Conservation (phyloP, 1,140 invertebrate genomes). For the Brachionus angularis region DNA sequence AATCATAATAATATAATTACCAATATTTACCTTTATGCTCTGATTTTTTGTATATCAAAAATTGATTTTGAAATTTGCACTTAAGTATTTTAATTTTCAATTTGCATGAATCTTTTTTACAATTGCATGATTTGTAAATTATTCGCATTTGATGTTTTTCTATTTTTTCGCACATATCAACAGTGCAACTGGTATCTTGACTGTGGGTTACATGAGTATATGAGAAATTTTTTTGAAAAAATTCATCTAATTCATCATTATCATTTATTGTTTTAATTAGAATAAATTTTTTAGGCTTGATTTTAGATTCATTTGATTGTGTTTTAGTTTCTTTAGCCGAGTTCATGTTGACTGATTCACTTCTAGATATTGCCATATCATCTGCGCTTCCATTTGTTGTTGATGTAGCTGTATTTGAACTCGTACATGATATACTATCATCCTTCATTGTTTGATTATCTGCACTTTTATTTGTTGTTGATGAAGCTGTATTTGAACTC, state of each 20-base stretch:
- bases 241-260: background rate
- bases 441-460: too few relatives aligned
- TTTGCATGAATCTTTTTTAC: background rate
- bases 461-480: too few relatives aligned
- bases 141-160: background rate
- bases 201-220: background rate
- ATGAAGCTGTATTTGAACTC: too few relatives aligned
- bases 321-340: too few relatives aligned
- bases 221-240: background rate
- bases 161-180: background rate
- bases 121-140: background rate
- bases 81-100: background rate
- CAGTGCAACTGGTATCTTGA: background rate
- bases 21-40: background rate
- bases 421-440: too few relatives aligned
- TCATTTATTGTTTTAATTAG: background rate
- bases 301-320: too few relatives aligned
- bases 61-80: background rate
- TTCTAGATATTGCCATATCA: too few relatives aligned
- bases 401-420: too few relatives aligned
- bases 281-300: too few relatives aligned
- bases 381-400: too few relatives aligned
- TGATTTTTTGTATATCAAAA: background rate
- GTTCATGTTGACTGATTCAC: too few relatives aligned
- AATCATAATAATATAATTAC: background rate